A percentile compares a stretch with the other conserved stretches of the same genome.
These are phyloP conservation scores for Phalacrocorax carbo DNA, from an alignment of 2,113 vertebrate genomes.

Conservation along the genomic window DNA sequence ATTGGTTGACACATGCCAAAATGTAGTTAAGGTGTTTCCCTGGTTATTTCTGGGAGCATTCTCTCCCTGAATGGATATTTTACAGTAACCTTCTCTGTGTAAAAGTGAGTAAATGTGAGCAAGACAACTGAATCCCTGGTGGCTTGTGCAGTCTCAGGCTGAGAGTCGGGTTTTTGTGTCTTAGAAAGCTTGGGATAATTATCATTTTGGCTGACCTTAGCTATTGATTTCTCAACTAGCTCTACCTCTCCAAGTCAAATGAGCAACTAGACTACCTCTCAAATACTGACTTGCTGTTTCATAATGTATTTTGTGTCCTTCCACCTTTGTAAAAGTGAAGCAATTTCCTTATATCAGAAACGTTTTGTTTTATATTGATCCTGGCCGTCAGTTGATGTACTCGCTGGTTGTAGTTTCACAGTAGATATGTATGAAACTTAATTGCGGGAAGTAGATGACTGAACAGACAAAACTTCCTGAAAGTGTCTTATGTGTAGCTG, in stretches of 20 bases:
- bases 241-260: conserved; percentile 54
- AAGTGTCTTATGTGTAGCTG: neutral
- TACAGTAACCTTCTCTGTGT: neutral
- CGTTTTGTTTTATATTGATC: neutral
- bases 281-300: neutral
- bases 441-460: neutral
- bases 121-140: neutral
- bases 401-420: neutral
- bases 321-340: neutral
- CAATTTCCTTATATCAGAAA: neutral
- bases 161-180: neutral
- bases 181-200: neutral
- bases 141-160: neutral
- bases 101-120: neutral
- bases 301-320: neutral
- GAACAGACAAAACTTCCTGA: neutral
- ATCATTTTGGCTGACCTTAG: conserved; percentile 4
- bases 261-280: conserved; percentile 46
- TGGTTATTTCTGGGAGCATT: conserved; percentile 1
- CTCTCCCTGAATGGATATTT: neutral
- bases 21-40: neutral
- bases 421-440: neutral
- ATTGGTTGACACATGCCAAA: neutral
- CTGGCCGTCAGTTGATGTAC: neutral
- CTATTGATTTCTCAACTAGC: neutral